phyloP scores from a whole-genome alignment of 2,888 invertebrate species.

The Scaeva pyrastri region DNA sequence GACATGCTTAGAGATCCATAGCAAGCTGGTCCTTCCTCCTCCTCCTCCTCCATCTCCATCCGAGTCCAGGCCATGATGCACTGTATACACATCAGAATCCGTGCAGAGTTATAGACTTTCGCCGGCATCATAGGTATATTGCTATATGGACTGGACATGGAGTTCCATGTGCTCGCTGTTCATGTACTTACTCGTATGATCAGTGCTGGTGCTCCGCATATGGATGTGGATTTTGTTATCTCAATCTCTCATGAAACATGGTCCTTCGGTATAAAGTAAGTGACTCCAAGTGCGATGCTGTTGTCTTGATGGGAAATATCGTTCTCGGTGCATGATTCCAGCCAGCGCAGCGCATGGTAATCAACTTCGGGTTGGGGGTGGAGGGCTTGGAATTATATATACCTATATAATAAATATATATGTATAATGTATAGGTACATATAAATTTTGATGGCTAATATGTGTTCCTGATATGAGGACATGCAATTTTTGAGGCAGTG shows the following conservation, averaged over 20 bases:
- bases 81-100: neutral
- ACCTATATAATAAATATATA: conserved; percentile 3
- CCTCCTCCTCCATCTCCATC: neutral
- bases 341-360: too few species aligned
- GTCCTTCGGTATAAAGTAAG: conserved; percentile 44
- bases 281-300: conserved; percentile 51
- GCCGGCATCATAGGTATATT: conserved; percentile 6
- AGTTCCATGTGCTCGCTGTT: neutral
- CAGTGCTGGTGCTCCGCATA: conserved; percentile 42
- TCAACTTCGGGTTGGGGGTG: conserved; percentile 18
- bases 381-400: conserved; percentile 4
- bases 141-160: too few species aligned
- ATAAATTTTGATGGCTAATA: conserved; percentile 73
- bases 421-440: conserved; percentile 3
- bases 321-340: conserved; percentile 31
- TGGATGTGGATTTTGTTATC: conserved; percentile 74
- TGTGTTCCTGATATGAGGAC: conserved; percentile 76
- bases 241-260: conserved; percentile 74
- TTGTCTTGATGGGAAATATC: conserved; percentile 70
- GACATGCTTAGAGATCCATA: conserved; percentile 69
- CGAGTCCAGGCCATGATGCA: conserved; percentile 19
- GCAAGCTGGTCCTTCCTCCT: conserved; percentile 38
- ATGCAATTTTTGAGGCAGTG: conserved; percentile 71
- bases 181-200: neutral
- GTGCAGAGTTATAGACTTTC: conserved; percentile 49